Evolutionary conservation across 1,140 invertebrate species (phyloP), one percentile per base, ranked within the genome.

Genomic region (Charaxes varanes): DNA sequence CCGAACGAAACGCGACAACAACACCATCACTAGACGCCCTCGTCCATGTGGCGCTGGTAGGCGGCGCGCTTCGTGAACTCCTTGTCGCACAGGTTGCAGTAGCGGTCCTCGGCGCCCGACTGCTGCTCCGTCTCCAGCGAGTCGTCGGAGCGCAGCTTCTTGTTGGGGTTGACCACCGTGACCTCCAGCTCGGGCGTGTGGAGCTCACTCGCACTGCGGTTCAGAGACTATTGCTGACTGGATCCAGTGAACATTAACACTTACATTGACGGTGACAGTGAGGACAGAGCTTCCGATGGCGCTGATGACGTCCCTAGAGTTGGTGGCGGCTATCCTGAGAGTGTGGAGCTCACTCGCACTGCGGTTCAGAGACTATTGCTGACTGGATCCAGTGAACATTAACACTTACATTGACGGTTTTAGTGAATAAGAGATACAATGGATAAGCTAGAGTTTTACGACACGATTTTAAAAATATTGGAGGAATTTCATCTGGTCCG

Each of bases 81-180:
- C 24, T 86, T 88, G 2, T 86, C 87, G 41, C 88, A 89, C 2
- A 88, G 74, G 6, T 85, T 85, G 40, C 88, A 89, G 45, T 88
- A 87, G 12, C 86, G 63, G 2, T 88, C 87, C 4, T 85, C 84
- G 4, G 56, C 56, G 4, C 55, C 45, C 0, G 60, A 52, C 6
- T n/a, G n/a, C n/a, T n/a, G n/a, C n/a, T n/a, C n/a, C n/a, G n/a
- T n/a, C n/a, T n/a, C n/a, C n/a, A n/a, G n/a, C n/a, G n/a, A n/a
- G n/a, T n/a, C n/a, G n/a, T n/a, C n/a, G n/a, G n/a, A n/a, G n/a
- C n/a, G n/a, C n/a, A n/a, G n/a, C n/a, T n/a, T n/a, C n/a, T n/a
- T n/a, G n/a, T n/a, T n/a, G n/a, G n/a, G n/a, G n/a, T n/a, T n/a
- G n/a, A n/a, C n/a, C n/a, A n/a, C n/a, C n/a, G 77, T 62, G 6